phyloP scores from a whole-genome alignment of 2,797 vertebrate genomes.

The Cyclura pinguis region DNA sequence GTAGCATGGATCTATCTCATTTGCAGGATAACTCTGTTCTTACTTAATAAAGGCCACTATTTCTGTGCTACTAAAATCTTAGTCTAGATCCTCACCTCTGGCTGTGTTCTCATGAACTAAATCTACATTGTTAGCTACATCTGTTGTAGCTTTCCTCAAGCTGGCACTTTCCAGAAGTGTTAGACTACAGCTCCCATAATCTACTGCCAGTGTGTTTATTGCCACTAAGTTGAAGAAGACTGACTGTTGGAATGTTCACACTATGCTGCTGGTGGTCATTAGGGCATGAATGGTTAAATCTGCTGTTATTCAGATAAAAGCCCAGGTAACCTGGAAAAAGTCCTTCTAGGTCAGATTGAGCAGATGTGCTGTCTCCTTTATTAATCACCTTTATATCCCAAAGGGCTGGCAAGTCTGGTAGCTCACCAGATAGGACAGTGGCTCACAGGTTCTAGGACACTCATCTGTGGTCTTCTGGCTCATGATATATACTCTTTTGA shows the following conservation, averaged over 20 bases:
- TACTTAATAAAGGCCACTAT: neutral
- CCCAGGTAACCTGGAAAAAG: neutral
- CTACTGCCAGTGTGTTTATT: neutral
- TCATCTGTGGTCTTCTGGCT: neutral
- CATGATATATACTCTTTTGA: neutral
- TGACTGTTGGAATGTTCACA: neutral
- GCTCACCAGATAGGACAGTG: neutral
- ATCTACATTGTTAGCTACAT: neutral
- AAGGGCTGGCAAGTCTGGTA: neutral
- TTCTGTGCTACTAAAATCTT: constrained; percentile 15
- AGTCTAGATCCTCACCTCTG: neutral
- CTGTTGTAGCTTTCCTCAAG: neutral
- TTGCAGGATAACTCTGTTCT: constrained; percentile 30
- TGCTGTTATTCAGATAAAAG: neutral
- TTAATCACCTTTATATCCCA: neutral
- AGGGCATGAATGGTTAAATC: neutral
- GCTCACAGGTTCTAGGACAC: neutral
- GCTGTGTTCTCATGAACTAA: neutral
- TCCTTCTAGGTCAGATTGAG: neutral
- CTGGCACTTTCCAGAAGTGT: neutral
- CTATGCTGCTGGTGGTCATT: neutral
- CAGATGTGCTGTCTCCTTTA: too few relatives aligned
- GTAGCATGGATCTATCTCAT: constrained; percentile 7
- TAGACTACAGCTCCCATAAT: neutral
- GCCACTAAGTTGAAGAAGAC: neutral